Evolutionary conservation across 2,113 vertebrate genomes (phyloP).

Genomic region (Stictonetta naevosa): DNA sequence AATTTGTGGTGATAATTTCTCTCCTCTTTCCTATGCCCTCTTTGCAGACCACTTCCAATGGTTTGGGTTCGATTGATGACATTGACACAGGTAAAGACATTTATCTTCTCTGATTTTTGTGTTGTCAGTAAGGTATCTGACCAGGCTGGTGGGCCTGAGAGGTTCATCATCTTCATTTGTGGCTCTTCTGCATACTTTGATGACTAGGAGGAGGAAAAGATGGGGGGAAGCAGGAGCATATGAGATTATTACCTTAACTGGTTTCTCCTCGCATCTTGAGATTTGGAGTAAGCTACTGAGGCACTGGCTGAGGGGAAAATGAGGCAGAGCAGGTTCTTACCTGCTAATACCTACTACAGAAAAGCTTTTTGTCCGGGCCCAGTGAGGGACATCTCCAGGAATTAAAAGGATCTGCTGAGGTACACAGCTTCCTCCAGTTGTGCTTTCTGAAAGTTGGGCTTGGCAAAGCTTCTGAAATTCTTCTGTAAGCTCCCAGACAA

Average conservation of each 20-base stretch:
- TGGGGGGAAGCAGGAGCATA: not conserved
- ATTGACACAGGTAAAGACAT: conserved; percentile 83
- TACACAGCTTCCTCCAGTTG: not conserved
- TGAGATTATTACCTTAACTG: not conserved
- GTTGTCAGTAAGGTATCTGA: not conserved
- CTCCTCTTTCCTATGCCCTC: not conserved
- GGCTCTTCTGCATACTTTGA: not conserved
- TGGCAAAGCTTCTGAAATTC: not conserved
- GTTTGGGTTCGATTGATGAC: conserved; percentile 78
- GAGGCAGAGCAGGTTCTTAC: not conserved
- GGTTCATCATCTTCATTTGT: not conserved
- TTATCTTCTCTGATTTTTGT: not conserved
- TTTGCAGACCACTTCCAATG: conserved; percentile 82
- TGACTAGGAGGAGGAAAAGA: not conserved
- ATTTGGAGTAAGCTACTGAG: not conserved
- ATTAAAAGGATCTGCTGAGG: not conserved
- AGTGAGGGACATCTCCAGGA: not conserved
- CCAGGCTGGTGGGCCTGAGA: not conserved
- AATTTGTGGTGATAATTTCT: not conserved
- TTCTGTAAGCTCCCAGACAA: not conserved
- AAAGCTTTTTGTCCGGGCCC: not conserved
- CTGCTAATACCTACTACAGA: not conserved
- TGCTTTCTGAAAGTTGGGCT: not conserved
- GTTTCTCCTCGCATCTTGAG: not conserved
- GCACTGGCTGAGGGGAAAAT: not conserved